These are phyloP conservation scores for Parauchenoglanis punctatus DNA, from an alignment of 2,797 vertebrate species.

Conservation along the genomic window DNA sequence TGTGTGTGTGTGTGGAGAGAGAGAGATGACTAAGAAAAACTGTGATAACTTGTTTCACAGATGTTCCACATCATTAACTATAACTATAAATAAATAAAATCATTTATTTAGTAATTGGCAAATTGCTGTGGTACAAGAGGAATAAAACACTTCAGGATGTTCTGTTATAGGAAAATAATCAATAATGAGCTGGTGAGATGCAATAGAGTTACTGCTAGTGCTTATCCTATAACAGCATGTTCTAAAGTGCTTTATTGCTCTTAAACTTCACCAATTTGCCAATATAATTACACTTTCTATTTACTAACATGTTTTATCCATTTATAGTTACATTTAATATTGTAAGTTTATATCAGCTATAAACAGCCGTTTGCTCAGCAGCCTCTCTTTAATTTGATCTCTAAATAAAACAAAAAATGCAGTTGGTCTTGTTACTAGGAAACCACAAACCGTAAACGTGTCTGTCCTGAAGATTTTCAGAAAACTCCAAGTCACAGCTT, in stretches of 20 bases:
- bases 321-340: not conserved
- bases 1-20: slow-evolving; percentile 49
- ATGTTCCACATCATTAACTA: not conserved
- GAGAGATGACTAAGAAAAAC: not conserved
- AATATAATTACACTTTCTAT: not conserved
- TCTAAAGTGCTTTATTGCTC: not conserved
- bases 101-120: not conserved
- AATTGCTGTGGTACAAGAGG: not conserved
- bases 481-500: not conserved
- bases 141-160: not conserved
- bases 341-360: not conserved
- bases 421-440: not conserved
- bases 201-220: not conserved
- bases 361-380: not conserved
- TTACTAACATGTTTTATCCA: not conserved
- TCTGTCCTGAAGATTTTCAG: not conserved
- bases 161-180: not conserved
- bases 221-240: not conserved
- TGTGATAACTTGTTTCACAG: not conserved
- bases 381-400: not conserved
- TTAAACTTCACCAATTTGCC: not conserved
- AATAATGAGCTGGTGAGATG: not conserved
- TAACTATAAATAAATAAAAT: not conserved
- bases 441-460: not conserved
- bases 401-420: not conserved